Evolutionary conservation across 2,888 invertebrate genomes (phyloP).

Genomic region (Ormyrus labotus): DNA sequence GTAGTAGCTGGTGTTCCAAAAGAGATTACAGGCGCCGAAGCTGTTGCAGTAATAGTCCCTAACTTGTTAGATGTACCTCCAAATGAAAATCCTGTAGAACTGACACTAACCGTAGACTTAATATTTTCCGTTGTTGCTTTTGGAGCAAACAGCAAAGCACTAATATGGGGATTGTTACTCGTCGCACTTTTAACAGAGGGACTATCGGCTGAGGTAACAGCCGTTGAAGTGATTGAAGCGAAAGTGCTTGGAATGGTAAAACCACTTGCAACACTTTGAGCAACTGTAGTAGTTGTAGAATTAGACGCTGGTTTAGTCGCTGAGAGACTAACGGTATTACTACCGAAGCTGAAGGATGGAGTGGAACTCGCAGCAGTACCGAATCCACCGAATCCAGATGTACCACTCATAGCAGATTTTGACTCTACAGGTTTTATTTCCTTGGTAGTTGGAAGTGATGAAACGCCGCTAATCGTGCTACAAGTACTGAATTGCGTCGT

Average conservation of each 20-base stretch:
- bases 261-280: not conserved
- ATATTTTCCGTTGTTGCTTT: conserved; percentile 2
- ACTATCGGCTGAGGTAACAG: no score
- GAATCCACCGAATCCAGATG: conserved; percentile 27
- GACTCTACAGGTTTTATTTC: not conserved
- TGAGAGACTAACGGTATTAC: not conserved
- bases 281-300: not conserved
- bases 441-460: not conserved
- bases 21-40: not conserved
- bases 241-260: conserved; percentile 1
- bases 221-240: no score
- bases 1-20: not conserved
- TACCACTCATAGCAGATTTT: not conserved
- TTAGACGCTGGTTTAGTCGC: not conserved
- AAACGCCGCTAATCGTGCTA: not conserved
- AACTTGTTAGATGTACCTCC: conserved; percentile 21
- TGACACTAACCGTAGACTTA: not conserved
- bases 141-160: conserved; percentile 10
- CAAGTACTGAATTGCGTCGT: no score
- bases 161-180: not conserved
- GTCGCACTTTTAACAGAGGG: conserved; percentile 9
- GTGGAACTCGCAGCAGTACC: conserved; percentile 9
- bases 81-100: conserved; percentile 52
- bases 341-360: conserved; percentile 19
- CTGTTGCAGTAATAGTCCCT: not conserved